A percentile compares a stretch with the other conserved stretches of the same genome.
These are phyloP conservation scores for Myopa tessellatipennis DNA, from an alignment of 2,888 invertebrate genomes.

Conservation along the genomic window DNA sequence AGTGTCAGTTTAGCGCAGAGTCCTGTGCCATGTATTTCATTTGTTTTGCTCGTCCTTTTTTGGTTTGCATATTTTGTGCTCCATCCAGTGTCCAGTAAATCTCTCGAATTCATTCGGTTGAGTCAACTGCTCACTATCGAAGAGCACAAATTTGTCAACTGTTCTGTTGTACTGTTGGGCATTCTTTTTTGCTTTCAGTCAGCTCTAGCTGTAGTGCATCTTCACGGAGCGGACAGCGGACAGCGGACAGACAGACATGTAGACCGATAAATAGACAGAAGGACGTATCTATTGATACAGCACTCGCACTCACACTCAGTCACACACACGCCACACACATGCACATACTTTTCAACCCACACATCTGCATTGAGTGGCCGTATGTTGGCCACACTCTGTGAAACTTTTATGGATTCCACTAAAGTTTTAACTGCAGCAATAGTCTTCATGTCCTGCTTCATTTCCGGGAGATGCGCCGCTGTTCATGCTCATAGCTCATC, in stretches of 20 bases:
- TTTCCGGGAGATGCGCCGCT: slow-evolving; percentile 10
- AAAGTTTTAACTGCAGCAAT: slow-evolving; percentile 20
- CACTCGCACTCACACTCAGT: neutral
- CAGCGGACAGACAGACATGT: neutral
- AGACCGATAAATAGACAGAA: neutral
- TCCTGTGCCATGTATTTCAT: neutral
- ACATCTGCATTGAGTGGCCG: neutral
- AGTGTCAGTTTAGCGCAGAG: slow-evolving; percentile 44
- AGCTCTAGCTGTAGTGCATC: neutral
- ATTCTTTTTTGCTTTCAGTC: neutral
- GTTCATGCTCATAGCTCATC: neutral
- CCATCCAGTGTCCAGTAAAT: neutral
- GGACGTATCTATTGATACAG: neutral
- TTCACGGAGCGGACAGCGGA: neutral
- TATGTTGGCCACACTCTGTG: slow-evolving; percentile 21
- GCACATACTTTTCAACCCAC: neutral
- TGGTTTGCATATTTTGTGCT: neutral
- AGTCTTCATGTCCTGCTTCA: slow-evolving; percentile 21
- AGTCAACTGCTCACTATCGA: no score
- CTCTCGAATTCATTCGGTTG: no score
- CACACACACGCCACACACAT: neutral
- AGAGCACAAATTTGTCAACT: slow-evolving; percentile 27
- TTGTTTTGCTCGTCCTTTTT: no score
- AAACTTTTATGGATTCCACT: slow-evolving; percentile 25
- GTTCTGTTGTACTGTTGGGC: neutral